Evolutionary conservation across 2,888 invertebrate genomes (phyloP).

Genomic region (Cerceris rybyensis): DNA sequence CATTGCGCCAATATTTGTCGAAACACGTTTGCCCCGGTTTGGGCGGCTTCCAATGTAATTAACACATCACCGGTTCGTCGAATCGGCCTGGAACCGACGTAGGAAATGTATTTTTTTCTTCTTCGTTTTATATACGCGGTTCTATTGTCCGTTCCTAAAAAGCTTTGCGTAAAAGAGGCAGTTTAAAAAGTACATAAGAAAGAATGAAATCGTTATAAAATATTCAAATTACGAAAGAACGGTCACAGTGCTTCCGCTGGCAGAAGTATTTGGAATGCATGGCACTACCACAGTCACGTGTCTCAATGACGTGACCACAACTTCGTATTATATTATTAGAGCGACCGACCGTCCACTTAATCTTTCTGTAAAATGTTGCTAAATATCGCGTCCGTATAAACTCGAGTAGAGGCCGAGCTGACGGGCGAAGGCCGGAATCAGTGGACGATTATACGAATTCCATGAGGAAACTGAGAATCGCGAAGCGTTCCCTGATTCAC

Average conservation of each 20-base stretch:
- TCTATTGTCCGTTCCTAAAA: not conserved
- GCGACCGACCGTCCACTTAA: conserved; percentile 49
- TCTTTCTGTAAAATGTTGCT: conserved; percentile 47
- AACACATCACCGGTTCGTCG: not conserved
- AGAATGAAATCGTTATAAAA: conserved; percentile 52
- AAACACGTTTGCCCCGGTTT: conserved; percentile 38
- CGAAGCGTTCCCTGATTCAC: conserved; percentile 2
- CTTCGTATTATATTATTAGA: conserved; percentile 54
- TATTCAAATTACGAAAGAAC: conserved; percentile 50
- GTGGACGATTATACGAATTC: not conserved
- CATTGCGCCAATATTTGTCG: conserved; percentile 22
- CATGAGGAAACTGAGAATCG: not conserved
- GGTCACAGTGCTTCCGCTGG: conserved; percentile 54
- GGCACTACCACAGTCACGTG: conserved; percentile 64
- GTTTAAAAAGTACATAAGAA: conserved; percentile 20
- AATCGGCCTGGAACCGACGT: not conserved
- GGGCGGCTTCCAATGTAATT: not conserved
- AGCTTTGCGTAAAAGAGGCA: conserved; percentile 43
- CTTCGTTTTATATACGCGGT: too few species aligned
- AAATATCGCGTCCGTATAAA: conserved; percentile 31
- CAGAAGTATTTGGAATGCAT: conserved; percentile 69
- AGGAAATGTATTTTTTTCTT: not conserved
- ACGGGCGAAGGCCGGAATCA: not conserved
- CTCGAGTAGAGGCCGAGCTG: conserved; percentile 10
- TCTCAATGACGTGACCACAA: conserved; percentile 53